Evolutionary conservation across 1,140 invertebrate species (phyloP), one percentile per base, ranked within the genome.

Genomic region (Thalassaphorura encarpata): DNA sequence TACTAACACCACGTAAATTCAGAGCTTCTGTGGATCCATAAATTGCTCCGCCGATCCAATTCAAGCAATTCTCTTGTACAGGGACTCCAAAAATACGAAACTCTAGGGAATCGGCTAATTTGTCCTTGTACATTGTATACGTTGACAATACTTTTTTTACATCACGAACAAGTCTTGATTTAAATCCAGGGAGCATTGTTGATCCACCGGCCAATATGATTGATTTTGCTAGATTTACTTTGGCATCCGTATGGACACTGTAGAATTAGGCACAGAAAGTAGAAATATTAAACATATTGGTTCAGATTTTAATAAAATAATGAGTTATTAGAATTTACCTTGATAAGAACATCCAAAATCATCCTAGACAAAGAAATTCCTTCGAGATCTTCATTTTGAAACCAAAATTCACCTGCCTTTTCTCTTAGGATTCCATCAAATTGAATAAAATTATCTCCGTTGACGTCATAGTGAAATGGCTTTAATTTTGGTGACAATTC

Each of bases 131-230:
- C 68, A 61, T 79, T 77, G 21, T 88, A 72, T 58, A 78, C 76
- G 0, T 79, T 71, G 11, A 75, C 73, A 67, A 90, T 89, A 19
- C 77, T 66, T 77, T 66, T 53, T 80, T 72, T n/a, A 93, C 69
- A 71, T 95, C 90, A 2, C 75, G 69, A 61, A 82, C 76, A 1
- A 95, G 71, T 46, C 90, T 76, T 36, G 82, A 74, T 63, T 81
- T 78, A 61, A 95, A 82, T 1, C 91, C 90, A 58, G 80, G 80
- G 16, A 85, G 68, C 81, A 89, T 87, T 0, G 80, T 69, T 5
- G 87, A 89, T 15, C 91, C 91, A 41, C 91, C 91, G 52, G 86
- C 81, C 0, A 95, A 68, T 23, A 94, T 70, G 61, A 95, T 81
- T 70, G 88, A 92, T 69, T 86, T 82, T 1, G 86, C 81, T 29